Evolutionary conservation across 2,888 invertebrate genomes (phyloP), one percentile per base, ranked within the genome.

Genomic region (Acanthopleura granulata): DNA sequence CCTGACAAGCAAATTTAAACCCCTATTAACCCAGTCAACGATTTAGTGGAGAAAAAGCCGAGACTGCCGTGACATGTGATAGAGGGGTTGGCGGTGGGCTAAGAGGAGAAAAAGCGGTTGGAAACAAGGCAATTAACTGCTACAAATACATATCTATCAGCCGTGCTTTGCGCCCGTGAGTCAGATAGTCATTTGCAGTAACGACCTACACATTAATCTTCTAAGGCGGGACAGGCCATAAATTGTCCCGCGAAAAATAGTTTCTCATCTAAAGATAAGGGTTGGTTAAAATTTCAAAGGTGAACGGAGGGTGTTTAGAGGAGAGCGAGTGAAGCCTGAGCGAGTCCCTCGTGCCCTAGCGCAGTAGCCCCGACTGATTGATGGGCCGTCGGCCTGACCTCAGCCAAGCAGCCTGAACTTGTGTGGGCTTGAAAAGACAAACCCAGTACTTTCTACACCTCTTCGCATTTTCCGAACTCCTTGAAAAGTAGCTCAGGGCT

Each of bases 181-280:
- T 57, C 57, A 57, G 40, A 40, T 40, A 40, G 40, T 40, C 40
- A 40, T 40, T 40, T 40, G 40, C 57, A 18, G 57, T 57, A 57
- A 57, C 57, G 18, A 40, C 40, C 40, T 40, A 57, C 3, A 57
- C 66, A 66, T 66, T 27, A 66, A 66, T 66, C 66, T 66, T 66
- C 22, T 66, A 3, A 16, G 16, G 15, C 22, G 25, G 15, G 25
- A 66, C 66, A 66, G 29, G 25, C 66, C 29, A 66, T 66, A 66
- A 66, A 66, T 22, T 16, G 29, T 66, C 22, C 22, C 22, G 25
- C 4, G 16, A 22, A 27, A 27, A 66, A 66, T 66, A 66, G 15
- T 66, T 66, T 66, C 66, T 66, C 66, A 66, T 66, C 29, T 66
- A 27, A 57, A 66, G 66, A 66, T 66, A 66, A 66, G 66, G 29